Conservation (phyloP, 2,113 vertebrate genomes). For the Callorhinus ursinus region DNA sequence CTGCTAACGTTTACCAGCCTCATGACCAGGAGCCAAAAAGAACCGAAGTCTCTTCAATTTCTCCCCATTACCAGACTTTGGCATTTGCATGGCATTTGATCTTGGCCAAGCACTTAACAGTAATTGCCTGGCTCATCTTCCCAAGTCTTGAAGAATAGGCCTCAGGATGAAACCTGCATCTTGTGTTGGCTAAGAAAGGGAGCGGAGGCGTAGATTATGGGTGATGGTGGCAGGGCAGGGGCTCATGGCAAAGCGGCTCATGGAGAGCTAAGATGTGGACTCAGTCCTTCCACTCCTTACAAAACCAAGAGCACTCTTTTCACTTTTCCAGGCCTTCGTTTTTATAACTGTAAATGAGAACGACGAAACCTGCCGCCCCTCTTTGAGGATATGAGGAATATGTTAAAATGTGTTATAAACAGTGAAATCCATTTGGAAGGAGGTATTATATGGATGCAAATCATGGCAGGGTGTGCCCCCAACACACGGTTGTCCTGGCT, state of each 20-base stretch:
- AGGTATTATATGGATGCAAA: not conserved
- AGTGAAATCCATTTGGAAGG: not conserved
- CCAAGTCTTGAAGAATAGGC: not conserved
- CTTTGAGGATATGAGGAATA: not conserved
- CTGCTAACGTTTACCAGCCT: not conserved
- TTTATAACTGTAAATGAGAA: not conserved
- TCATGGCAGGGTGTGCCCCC: not conserved
- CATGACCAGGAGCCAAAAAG: not conserved
- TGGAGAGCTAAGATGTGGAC: not conserved
- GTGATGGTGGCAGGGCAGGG: fast-evolving
- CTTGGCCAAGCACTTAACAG: not conserved
- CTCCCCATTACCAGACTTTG: not conserved
- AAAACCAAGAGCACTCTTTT: not conserved
- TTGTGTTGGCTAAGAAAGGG: not conserved
- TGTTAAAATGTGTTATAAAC: not conserved
- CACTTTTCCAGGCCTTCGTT: not conserved
- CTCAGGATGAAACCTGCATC: not conserved
- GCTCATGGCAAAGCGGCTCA: not conserved
- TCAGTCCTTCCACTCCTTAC: not conserved
- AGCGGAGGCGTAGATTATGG: not conserved
- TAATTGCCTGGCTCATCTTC: not conserved
- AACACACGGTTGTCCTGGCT: too few species aligned
- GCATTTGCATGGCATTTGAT: not conserved
- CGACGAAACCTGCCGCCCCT: not conserved
- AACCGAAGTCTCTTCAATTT: not conserved